Evolutionary conservation across 64 coral and sea anemone genomes (phyloP), one percentile per base, ranked within the genome.

Genomic region (Platygyra sinensis): DNA sequence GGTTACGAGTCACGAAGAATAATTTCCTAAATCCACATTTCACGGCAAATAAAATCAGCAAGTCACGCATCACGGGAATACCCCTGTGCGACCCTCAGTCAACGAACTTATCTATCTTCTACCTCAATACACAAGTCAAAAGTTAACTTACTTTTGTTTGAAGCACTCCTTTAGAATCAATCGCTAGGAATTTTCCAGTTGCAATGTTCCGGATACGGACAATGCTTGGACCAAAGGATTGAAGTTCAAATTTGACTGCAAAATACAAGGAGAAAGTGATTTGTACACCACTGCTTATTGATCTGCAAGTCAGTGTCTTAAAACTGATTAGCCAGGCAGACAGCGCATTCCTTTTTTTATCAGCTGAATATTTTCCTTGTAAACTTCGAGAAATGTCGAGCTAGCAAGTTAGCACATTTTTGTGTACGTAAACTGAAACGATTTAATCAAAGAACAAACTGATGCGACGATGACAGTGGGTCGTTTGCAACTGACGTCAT

Each of bases 191-290:
- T 62, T 86, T 80, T 62, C 78, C 78, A 30, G 93, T 98, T 69
- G 50, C 52, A 25, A 90, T 77, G 46, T 87, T 82, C 72, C 39
- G 89, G 36, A 98, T 90, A 25, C 72, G 77, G 19, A 98, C 90
- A 32, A 98, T 90, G 54, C 96, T 92, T 4, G 94, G 72, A 61
- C 96, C 96, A 88, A 93, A 95, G 0, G 96, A 98, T 87, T 95
- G 94, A 8, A 98, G 55, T 30, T 98, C 96, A 36, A 98, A 98
- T 12, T 90, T 63, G 5, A 87, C 96, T 98, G 64, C 18, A 90
- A 13, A 76, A 90, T 14, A 79, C 7, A 31, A 30, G 42, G 42
- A 46, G 36, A 12, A 69, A n/a, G 14, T 39, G 19, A 57, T 29
- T 60, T 28, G 20, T 39, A 77, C 3, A 8, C 74, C 10, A 77